Percentiles rank a stretch among this genome's conserved stretches.
Evolutionary conservation across 2,113 vertebrate genomes (phyloP).

Genomic region (Burhinus bistriatus): DNA sequence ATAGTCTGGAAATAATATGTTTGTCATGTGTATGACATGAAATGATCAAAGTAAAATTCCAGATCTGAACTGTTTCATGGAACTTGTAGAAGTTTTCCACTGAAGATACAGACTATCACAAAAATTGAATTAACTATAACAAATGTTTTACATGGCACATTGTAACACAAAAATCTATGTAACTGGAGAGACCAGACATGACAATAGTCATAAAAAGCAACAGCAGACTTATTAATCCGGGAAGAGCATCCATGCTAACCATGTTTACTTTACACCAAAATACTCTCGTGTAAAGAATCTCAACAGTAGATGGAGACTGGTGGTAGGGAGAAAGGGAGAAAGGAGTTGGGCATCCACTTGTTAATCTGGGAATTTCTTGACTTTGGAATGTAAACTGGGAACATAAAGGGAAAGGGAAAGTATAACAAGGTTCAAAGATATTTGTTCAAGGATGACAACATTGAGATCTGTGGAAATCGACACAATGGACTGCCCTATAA

Average conservation of each 20-base stretch:
- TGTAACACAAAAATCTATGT: neutral
- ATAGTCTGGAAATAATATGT: neutral
- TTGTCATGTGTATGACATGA: neutral
- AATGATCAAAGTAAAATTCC: neutral
- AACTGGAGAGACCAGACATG: neutral
- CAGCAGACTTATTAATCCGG: neutral
- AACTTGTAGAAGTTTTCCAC: neutral
- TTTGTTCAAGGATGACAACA: neutral
- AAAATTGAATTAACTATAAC: neutral
- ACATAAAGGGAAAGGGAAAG: neutral
- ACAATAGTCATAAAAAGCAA: neutral
- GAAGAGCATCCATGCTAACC: neutral
- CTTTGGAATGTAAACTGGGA: neutral
- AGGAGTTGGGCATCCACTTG: neutral
- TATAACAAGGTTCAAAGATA: neutral
- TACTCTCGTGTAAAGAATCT: neutral
- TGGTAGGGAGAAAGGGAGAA: neutral
- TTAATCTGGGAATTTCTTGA: neutral
- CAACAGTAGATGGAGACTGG: neutral
- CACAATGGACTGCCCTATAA: neutral
- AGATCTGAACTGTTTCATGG: neutral
- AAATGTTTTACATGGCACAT: neutral
- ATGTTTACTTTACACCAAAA: neutral
- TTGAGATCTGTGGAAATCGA: neutral
- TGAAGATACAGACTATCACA: neutral